A percentile compares a stretch with the other conserved stretches of the same genome.
Conservation (phyloP, 2,113 vertebrate genomes). For the Neodon shergylaensis region DNA sequence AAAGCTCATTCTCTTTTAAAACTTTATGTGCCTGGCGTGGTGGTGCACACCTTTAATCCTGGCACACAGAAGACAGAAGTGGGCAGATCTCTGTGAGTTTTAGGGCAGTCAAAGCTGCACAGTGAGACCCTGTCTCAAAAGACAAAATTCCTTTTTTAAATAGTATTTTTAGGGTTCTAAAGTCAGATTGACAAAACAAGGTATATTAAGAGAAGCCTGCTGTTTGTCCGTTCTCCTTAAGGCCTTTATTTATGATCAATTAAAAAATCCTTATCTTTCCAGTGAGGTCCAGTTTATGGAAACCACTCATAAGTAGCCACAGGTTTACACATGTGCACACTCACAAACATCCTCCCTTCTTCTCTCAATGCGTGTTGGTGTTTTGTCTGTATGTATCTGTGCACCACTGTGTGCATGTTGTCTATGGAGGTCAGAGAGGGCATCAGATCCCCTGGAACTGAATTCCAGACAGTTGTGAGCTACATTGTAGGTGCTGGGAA, state of each 20-base stretch:
- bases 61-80: background rate
- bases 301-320: background rate
- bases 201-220: background rate
- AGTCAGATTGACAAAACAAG: background rate
- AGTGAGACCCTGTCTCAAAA: background rate
- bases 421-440: background rate
- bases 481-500: background rate
- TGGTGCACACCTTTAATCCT: background rate
- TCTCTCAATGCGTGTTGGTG: background rate
- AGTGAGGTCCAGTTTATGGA: background rate
- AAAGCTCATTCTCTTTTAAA: constrained; percentile 15
- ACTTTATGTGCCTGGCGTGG: background rate
- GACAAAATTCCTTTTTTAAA: background rate
- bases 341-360: background rate
- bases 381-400: background rate
- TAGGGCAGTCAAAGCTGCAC: background rate
- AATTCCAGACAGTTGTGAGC: background rate
- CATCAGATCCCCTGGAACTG: background rate
- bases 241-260: background rate
- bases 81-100: background rate
- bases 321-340: fast-evolving
- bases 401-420: background rate
- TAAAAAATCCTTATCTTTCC: background rate
- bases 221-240: background rate
- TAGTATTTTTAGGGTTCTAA: background rate